phyloP scores from a whole-genome alignment of 2,888 invertebrate species.

The Melanostoma scalare region DNA sequence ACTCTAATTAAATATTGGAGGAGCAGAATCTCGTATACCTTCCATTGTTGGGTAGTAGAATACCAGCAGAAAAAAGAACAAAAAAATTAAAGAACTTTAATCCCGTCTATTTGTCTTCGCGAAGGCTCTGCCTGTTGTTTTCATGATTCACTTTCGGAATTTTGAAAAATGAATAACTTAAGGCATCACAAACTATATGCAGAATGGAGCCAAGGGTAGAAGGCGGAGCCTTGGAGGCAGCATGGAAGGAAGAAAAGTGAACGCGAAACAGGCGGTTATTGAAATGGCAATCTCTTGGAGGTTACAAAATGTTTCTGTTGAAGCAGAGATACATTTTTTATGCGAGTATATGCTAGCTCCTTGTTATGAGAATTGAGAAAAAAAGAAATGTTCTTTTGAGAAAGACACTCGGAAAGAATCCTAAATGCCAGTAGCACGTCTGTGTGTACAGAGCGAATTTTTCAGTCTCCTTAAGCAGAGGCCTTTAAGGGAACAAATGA shows the following conservation, averaged over 20 bases:
- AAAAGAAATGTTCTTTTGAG: not conserved
- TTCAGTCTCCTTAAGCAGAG: no score
- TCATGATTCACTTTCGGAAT: constrained; percentile 22
- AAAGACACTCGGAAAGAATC: not conserved
- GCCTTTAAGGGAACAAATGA: not conserved
- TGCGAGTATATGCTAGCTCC: constrained; percentile 28
- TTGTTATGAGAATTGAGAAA: constrained; percentile 17
- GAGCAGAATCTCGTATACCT: not conserved
- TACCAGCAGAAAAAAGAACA: not conserved
- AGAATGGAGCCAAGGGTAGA: not conserved
- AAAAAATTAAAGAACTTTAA: constrained; percentile 38
- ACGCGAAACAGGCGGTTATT: constrained; percentile 36
- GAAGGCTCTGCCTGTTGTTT: not conserved
- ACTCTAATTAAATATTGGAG: constrained; percentile 67
- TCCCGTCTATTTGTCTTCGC: constrained; percentile 41
- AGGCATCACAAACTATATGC: constrained; percentile 39
- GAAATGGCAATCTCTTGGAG: constrained; percentile 37
- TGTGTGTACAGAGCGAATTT: no score
- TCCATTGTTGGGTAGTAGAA: not conserved
- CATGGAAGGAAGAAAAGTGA: constrained; percentile 24
- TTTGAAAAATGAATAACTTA: constrained; percentile 39
- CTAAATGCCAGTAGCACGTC: no score
- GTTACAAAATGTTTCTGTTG: constrained; percentile 41
- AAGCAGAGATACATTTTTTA: constrained; percentile 44
- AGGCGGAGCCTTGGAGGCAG: constrained; percentile 10